Base-by-base conservation (phyloP, 2,888 invertebrate species). In the Drosophila cracens region DNA sequence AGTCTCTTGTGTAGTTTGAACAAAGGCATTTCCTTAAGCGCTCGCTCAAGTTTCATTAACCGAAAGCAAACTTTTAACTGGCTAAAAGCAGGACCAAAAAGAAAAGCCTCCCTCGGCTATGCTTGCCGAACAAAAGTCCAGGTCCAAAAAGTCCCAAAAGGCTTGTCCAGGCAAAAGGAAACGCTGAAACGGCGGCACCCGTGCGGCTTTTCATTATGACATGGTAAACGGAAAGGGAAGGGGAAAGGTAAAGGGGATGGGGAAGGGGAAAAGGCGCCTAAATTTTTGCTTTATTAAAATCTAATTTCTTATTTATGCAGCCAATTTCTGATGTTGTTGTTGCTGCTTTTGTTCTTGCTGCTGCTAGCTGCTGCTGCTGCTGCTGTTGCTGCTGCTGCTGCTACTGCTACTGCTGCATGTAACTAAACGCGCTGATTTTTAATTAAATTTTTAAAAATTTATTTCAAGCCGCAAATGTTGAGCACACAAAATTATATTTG, bases 1-100 rank as follows among this genome's bases (percentile, higher is more conserved):
- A 33, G 46, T 61, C 48, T 59, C 62, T 75, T 36, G 75, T 54
- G 48, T 59, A 68, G 74, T 52, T 64, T 56, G 77, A 89, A 89
- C 83, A 87, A 87, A 83, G 72, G 84, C 89, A 75, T 89, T 84
- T 84, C 81, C 76, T 83, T 83, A 78, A 89, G 89, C 87, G 87
- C 52, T 75, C 75, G 87, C 69, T 87, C 79, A 87, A 79, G 84
- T 84, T 89, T 84, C 89, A 85, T 87, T 82, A 84, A 60, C 74
- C 70, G 74, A 74, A 74, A 57, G 70, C 79, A 75, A 85, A 85
- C 87, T 87, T 84, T 79, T 74, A 77, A 79, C 74, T 74, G 76
- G 82, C 68, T 52, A 38, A 61, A 70, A 56, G 60, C 66, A 62
- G 40, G 27, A 53, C 58, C 52, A 40, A 36, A 61, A 62, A 1